phyloP scores from a whole-genome alignment of 2,888 invertebrate genomes.

The Lampropteryx suffumata region DNA sequence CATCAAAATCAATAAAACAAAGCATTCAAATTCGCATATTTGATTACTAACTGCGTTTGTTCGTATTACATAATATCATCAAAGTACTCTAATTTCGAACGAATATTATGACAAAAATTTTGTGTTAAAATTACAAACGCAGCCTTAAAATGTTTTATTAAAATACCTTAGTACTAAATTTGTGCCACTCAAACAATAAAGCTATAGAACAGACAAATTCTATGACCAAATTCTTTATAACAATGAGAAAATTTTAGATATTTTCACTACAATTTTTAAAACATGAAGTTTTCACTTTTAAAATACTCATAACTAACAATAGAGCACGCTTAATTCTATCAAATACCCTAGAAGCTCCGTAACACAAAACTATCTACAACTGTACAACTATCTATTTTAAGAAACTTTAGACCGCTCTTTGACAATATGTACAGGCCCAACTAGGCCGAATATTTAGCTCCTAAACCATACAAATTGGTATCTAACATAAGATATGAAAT shows the following conservation, averaged over 20 bases:
- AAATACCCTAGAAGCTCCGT: slow-evolving; percentile 41
- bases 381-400: slow-evolving; percentile 55
- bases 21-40: not conserved
- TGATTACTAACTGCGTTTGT: no score
- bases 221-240: slow-evolving; percentile 2
- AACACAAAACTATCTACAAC: slow-evolving; percentile 33
- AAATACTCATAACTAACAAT: slow-evolving; percentile 44
- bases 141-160: not conserved
- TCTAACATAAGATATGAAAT: slow-evolving; percentile 75
- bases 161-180: slow-evolving; percentile 4
- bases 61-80: no score
- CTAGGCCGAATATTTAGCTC: not conserved
- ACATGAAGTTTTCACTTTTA: slow-evolving; percentile 2
- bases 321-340: slow-evolving; percentile 25
- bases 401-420: slow-evolving; percentile 59
- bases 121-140: not conserved
- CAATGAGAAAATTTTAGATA: slow-evolving; percentile 20
- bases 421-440: not conserved
- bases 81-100: no score
- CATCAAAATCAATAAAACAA: slow-evolving; percentile 10
- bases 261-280: slow-evolving; percentile 36
- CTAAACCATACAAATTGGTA: slow-evolving; percentile 1
- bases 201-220: slow-evolving; percentile 15
- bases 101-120: no score
- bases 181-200: slow-evolving; percentile 22